phyloP scores from a whole-genome alignment of 2,888 invertebrate genomes.

The Torymus texanus region DNA sequence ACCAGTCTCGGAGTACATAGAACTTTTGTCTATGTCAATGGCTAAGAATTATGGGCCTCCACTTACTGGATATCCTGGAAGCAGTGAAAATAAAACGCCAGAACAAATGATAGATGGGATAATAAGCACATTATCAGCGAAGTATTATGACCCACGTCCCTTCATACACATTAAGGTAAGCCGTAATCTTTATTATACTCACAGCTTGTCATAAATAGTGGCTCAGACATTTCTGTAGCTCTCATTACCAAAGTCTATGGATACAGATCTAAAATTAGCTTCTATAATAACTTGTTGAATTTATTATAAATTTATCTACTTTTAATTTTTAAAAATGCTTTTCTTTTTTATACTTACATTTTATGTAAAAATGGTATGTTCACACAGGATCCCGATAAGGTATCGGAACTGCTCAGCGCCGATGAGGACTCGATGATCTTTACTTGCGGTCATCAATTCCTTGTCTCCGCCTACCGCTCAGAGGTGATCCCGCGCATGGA shows the following conservation, averaged over 20 bases:
- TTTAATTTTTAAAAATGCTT: slow-evolving; percentile 3
- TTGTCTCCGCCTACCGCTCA: slow-evolving; percentile 67
- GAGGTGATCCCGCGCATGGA: slow-evolving; percentile 71
- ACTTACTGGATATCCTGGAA: slow-evolving; percentile 70
- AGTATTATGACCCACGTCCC: slow-evolving; percentile 68
- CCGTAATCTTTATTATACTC: neutral
- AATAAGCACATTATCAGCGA: slow-evolving; percentile 69
- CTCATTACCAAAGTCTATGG: too few species aligned
- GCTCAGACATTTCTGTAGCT: too few species aligned
- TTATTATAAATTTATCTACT: slow-evolving; percentile 3
- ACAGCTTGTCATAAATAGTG: too few species aligned
- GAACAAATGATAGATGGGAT: slow-evolving; percentile 72
- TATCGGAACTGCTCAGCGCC: slow-evolving; percentile 66
- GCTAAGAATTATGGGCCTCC: slow-evolving; percentile 71
- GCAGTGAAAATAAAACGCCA: slow-evolving; percentile 68
- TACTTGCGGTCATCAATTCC: slow-evolving; percentile 72
- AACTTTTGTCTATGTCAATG: slow-evolving; percentile 68
- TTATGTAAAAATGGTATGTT: slow-evolving; percentile 30
- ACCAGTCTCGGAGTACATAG: slow-evolving; percentile 69
- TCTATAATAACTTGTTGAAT: neutral
- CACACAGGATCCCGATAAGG: slow-evolving; percentile 64
- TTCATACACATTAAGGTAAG: slow-evolving; percentile 72
- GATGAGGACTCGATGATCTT: slow-evolving; percentile 71
- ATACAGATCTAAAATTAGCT: too few species aligned
- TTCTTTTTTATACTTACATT: neutral